Conservation (phyloP, 2,888 invertebrate genomes). For the Cheilosia vulpina region DNA sequence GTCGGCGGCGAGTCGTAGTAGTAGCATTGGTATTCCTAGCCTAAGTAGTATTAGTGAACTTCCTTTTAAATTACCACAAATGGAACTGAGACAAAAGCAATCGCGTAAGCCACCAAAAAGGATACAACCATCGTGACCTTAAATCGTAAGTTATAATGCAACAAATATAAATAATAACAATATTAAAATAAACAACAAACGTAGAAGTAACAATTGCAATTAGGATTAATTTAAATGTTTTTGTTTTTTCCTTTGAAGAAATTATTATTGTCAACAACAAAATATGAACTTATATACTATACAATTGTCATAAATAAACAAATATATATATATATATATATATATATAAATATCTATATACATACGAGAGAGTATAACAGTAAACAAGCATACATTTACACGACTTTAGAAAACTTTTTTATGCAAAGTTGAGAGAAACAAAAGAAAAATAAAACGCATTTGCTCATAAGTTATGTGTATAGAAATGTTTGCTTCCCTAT, state of each 20-base stretch:
- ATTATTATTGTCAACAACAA: constrained; percentile 20
- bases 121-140: constrained; percentile 78
- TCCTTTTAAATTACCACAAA: constrained; percentile 77
- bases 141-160: constrained; percentile 62
- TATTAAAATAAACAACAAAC: constrained; percentile 6
- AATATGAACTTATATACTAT: constrained; percentile 47
- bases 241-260: constrained; percentile 16
- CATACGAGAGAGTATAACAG: constrained; percentile 37
- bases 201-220: constrained; percentile 42
- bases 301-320: constrained; percentile 41
- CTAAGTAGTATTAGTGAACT: constrained; percentile 58
- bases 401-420: constrained; percentile 42
- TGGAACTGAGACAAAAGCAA: constrained; percentile 82
- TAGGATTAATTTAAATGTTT: constrained; percentile 59
- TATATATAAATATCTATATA: constrained; percentile 28
- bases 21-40: constrained; percentile 56
- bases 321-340: constrained; percentile 30
- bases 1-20: constrained; percentile 60
- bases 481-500: constrained; percentile 54
- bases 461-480: constrained; percentile 44
- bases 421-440: constrained; percentile 38
- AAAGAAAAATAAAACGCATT: constrained; percentile 2
- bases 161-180: constrained; percentile 33
- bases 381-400: constrained; percentile 57
- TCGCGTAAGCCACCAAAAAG: constrained; percentile 81